A percentile compares a stretch with the other conserved stretches of the same genome.
These are phyloP conservation scores for Gymnoscopelus braueri DNA, from an alignment of 2,797 vertebrate genomes.

Conservation along the genomic window DNA sequence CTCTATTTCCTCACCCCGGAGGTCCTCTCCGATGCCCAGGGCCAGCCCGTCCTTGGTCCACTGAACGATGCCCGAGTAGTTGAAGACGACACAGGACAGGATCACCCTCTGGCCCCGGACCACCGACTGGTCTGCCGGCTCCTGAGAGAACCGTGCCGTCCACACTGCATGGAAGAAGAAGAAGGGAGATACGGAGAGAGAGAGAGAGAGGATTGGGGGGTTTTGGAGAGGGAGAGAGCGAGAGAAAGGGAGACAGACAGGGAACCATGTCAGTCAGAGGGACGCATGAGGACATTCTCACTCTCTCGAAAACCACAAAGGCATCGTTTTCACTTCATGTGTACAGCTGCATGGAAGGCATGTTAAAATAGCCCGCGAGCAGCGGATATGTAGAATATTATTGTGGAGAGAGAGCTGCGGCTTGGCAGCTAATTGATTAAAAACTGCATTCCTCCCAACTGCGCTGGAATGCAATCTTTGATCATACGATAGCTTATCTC, in stretches of 20 bases:
- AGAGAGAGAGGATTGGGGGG: no score
- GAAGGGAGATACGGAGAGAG: not conserved
- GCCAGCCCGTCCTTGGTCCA: constrained; percentile 98
- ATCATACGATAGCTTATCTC: constrained; percentile 48
- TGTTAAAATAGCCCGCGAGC: no score
- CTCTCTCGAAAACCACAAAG: no score
- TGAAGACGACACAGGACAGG: constrained; percentile 92
- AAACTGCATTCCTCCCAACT: constrained; percentile 20
- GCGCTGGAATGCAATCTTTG: constrained; percentile 46
- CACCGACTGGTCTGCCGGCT: constrained; percentile 94
- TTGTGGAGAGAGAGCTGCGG: constrained; percentile 8
- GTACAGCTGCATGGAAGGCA: no score
- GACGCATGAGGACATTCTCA: no score
- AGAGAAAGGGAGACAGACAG: no score
- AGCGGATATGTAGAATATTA: not conserved
- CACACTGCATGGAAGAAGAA: constrained; percentile 66
- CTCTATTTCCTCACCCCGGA: constrained; percentile 82
- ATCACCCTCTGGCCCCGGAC: constrained; percentile 90
- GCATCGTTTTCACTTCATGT: no score
- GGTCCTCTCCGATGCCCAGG: constrained; percentile 92
- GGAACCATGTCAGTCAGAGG: no score
- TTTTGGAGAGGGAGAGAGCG: no score
- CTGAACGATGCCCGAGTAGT: constrained; percentile 96
- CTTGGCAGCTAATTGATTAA: constrained; percentile 58
- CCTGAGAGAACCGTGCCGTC: constrained; percentile 91